These are phyloP conservation scores for Lithophane semibrunnea DNA, from an alignment of 2,888 invertebrate species.

Conservation along the genomic window DNA sequence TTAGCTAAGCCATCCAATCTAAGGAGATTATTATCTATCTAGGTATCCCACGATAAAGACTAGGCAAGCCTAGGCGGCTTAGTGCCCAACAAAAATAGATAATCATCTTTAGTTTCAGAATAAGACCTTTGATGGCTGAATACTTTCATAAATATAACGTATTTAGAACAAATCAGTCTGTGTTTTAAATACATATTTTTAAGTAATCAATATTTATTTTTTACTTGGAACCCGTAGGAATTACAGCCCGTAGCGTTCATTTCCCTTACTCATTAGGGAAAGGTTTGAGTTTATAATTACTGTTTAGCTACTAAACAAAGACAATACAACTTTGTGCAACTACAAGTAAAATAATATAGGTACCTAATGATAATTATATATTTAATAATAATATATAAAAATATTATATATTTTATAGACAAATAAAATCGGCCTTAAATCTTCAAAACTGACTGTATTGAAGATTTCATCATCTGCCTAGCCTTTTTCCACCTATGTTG, in stretches of 20 bases:
- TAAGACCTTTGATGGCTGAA: slow-evolving; percentile 10
- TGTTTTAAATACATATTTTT: not conserved
- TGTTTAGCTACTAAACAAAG: not conserved
- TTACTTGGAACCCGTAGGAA: not conserved
- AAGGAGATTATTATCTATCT: slow-evolving; percentile 29
- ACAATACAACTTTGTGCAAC: not conserved
- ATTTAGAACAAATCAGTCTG: not conserved
- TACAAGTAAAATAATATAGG: not conserved
- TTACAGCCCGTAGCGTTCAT: not conserved
- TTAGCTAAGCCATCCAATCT: slow-evolving; percentile 27
- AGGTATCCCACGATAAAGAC: slow-evolving; percentile 11
- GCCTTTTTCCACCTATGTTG: no score
- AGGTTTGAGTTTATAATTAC: not conserved
- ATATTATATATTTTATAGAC: no score
- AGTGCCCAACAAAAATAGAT: slow-evolving; percentile 15
- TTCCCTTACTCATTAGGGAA: not conserved
- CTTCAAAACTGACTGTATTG: no score
- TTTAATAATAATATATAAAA: no score
- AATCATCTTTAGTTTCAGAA: slow-evolving; percentile 29
- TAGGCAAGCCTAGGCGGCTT: slow-evolving; percentile 1
- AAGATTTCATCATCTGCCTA: no score
- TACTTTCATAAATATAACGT: not conserved
- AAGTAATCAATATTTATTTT: not conserved
- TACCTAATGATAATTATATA: not conserved
- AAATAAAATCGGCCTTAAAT: no score